Base-by-base conservation (phyloP, 2,888 invertebrate species). In the Camptogramma bilineatum region DNA sequence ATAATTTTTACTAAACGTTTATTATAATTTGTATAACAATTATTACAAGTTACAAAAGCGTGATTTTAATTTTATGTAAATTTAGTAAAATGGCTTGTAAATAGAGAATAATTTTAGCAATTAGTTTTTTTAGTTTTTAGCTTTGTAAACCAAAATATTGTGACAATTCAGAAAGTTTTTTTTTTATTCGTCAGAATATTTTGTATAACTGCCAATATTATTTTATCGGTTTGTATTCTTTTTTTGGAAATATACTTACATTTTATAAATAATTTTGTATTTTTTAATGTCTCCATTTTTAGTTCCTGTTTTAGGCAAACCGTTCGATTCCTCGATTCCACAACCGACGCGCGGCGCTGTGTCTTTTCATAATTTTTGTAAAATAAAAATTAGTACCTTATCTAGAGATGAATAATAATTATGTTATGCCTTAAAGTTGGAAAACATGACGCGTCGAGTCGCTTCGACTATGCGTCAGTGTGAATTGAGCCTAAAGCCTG, bases 81-180 rank as follows among this genome's bases (percentile, higher is more conserved):
- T 82, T 81, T 78, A 75, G 79, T 77, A 72, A 79, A 80, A 86
- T 72, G 86, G 87, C 89, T 87, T 90, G 90, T 91, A 90, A 88
- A 88, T 88, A 79, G 83, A 82, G 85, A 84, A 78, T 72, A 83
- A 84, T 80, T 77, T 79, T 75, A 72, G 75, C 60, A 71, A 60
- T 75, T 66, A 65, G 73, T 76, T 39, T 74, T 68, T 72, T 74
- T 70, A 73, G 67, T 52, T 78, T 73, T 60, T 64, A 68, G 71
- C 64, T 71, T 57, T 69, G 62, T 59, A 59, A 18, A 61, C 75
- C 76, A 77, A 73, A 66, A 52, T 62, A 52, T 63, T 69, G 57
- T 72, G 71, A 62, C 62, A 63, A 62, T 48, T 53, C 73, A 68
- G 71, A 67, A 73, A 57, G 44, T 71, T 72, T 74, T 76, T 74